Conservation (phyloP, 2,797 vertebrate genomes). For the Aldrovandia affinis region DNA sequence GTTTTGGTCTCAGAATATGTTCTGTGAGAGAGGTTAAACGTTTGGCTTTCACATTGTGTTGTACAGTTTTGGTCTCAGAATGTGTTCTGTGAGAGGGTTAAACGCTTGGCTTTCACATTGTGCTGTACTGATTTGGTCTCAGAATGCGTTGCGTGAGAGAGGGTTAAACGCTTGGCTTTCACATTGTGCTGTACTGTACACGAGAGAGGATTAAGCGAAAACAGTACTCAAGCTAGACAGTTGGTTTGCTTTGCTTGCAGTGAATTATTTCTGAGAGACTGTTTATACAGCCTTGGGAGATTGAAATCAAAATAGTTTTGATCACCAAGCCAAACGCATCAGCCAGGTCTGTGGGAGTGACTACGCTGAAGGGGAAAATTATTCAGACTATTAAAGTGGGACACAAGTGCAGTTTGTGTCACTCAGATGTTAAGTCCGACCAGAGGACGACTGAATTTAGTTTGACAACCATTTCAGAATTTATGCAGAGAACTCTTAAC, state of each 20-base stretch:
- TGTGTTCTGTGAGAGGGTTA: not conserved
- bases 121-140: too few species aligned
- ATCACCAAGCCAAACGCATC: not conserved
- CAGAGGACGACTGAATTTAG: not conserved
- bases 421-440: not conserved
- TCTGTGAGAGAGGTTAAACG: too few species aligned
- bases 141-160: not conserved
- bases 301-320: not conserved
- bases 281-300: not conserved
- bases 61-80: too few species aligned
- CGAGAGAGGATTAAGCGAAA: not conserved
- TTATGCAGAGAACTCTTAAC: not conserved
- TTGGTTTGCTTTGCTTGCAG: not conserved
- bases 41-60: too few species aligned
- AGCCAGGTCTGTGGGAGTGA: conserved; percentile 1
- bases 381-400: not conserved
- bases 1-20: too few species aligned
- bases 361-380: not conserved
- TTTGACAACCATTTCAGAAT: not conserved
- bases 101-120: too few species aligned
- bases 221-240: not conserved
- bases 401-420: not conserved
- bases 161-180: not conserved
- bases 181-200: not conserved
- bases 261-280: not conserved